phyloP scores from a whole-genome alignment of 2,797 vertebrate genomes.

The Sebastes minor region DNA sequence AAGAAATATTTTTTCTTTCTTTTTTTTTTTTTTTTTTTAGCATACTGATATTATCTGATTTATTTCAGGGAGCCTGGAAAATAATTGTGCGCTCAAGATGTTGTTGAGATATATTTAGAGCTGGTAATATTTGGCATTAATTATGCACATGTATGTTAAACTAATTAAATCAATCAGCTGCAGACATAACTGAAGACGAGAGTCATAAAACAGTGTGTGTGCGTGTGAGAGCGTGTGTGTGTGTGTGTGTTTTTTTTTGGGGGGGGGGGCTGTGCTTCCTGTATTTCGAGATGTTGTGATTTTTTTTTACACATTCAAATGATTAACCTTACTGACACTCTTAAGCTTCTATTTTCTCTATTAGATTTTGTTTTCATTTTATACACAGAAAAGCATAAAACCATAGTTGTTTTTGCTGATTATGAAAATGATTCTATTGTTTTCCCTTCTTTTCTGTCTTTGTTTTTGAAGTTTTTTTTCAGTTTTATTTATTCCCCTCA shows the following conservation, averaged over 20 bases:
- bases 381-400: not conserved
- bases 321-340: not conserved
- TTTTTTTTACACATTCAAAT: slow-evolving; percentile 11
- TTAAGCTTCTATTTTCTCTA: not conserved
- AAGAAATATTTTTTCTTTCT: slow-evolving; percentile 2
- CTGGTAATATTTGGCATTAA: slow-evolving; percentile 64
- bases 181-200: slow-evolving; percentile 44
- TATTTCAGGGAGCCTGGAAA: slow-evolving; percentile 29
- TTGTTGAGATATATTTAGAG: slow-evolving; percentile 64
- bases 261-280: not conserved
- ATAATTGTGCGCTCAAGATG: slow-evolving; percentile 39
- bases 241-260: slow-evolving; percentile 4
- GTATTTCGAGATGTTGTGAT: slow-evolving; percentile 2
- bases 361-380: slow-evolving; percentile 7
- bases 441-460: slow-evolving; percentile 2
- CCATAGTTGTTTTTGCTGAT: slow-evolving; percentile 10
- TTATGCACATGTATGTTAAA: slow-evolving; percentile 71
- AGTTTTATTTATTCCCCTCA: slow-evolving; percentile 34
- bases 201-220: slow-evolving; percentile 17
- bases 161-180: slow-evolving; percentile 74
- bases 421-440: slow-evolving; percentile 19
- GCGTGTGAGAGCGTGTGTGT: slow-evolving; percentile 21
- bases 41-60: slow-evolving; percentile 23
- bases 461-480: slow-evolving; percentile 16
- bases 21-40: not conserved